Evolutionary conservation across 2,113 vertebrate species (phyloP).

Genomic region (Paralichthys olivaceus): DNA sequence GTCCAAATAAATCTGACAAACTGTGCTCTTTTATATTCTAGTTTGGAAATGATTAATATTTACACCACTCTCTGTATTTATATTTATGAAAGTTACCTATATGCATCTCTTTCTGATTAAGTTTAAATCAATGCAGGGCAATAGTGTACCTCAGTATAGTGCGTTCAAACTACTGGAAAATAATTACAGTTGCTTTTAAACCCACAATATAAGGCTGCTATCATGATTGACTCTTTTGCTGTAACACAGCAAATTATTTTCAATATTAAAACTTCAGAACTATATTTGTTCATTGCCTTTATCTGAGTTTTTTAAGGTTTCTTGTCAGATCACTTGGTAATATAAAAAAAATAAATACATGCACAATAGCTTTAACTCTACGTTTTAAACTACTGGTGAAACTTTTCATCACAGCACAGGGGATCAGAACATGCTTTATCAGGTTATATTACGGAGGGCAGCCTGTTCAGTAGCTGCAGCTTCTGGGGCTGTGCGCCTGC

Average conservation of each 20-base stretch:
- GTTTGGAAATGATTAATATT: neutral
- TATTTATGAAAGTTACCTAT: neutral
- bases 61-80: neutral
- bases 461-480: conserved; percentile 17
- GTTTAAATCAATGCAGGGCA: neutral
- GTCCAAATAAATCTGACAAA: conserved; percentile 6
- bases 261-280: conserved; percentile 11
- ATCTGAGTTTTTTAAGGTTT: conserved; percentile 17
- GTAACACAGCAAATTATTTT: neutral
- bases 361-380: neutral
- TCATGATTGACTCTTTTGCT: neutral
- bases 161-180: neutral
- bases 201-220: neutral
- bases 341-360: neutral
- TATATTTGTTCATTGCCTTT: neutral
- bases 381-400: conserved; percentile 6
- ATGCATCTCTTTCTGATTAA: neutral
- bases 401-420: conserved; percentile 36
- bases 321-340: neutral
- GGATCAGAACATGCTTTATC: neutral
- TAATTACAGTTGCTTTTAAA: neutral
- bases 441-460: conserved; percentile 27
- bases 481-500: conserved; percentile 59
- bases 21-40: conserved; percentile 2
- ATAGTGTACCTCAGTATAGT: conserved; percentile 6